Conservation (phyloP, 2,113 vertebrate species). For the Crotophaga sulcirostris region DNA sequence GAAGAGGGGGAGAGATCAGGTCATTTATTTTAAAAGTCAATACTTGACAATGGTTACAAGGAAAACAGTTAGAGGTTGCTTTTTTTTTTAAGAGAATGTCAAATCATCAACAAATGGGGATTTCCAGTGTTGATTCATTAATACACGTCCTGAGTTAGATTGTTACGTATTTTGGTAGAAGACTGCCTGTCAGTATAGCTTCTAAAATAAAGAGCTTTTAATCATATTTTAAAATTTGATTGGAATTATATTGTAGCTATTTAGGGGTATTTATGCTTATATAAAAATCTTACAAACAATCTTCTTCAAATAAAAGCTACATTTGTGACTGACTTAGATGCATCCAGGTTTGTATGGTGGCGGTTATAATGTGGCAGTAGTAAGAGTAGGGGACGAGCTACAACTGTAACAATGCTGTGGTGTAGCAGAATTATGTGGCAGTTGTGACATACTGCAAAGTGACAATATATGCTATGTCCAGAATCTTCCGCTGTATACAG, state of each 20-base stretch:
- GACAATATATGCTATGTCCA: not conserved
- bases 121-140: not conserved
- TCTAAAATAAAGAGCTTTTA: not conserved
- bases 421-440: not conserved
- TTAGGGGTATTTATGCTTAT: not conserved
- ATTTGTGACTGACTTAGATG: not conserved
- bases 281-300: not conserved
- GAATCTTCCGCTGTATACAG: constrained; percentile 42
- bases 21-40: not conserved
- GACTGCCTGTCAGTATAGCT: not conserved
- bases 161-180: not conserved
- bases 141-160: not conserved
- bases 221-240: not conserved
- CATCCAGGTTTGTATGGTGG: not conserved
- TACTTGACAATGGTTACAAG: not conserved
- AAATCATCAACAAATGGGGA: not conserved
- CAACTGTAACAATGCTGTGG: not conserved
- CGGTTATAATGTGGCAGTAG: not conserved
- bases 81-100: not conserved
- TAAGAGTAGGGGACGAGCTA: not conserved
- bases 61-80: not conserved
- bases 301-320: not conserved
- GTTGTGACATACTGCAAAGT: not conserved
- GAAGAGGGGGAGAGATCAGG: not conserved
- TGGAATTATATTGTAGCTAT: not conserved